Evolutionary conservation across 2,888 invertebrate species (phyloP), one percentile per base, ranked within the genome.

Genomic region (Sepioteuthis lessoniana): DNA sequence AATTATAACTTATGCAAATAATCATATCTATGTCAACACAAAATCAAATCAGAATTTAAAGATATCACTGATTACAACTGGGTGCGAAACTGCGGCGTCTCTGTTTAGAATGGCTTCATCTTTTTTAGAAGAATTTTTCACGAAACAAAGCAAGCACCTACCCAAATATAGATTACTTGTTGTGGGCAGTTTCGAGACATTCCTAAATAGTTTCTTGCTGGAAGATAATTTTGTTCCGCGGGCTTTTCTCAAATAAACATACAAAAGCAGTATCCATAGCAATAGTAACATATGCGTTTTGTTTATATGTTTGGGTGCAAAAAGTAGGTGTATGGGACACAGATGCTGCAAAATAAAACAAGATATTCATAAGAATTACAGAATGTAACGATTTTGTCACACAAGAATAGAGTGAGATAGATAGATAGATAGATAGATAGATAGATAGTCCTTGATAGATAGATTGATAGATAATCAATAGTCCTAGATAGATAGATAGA

Each of bases 271-370:
- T 76, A 76, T 76, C 76, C 76, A n/a, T n/a, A 8, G 76, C 31
- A 76, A n/a, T n/a, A n/a, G 8, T n/a, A 76, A 76, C 76, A 76
- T 76, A 31, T 76, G 76, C 19, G 76, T n/a, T 76, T 76, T 76
- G 76, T 76, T 76, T 76, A n/a, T n/a, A 76, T n/a, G 76, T 76
- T n/a, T 76, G 76, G 76, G 76, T 76, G 76, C 76, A n/a, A 76
- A 76, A 76, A 76, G n/a, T n/a, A n/a, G 31, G 76, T 76, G n/a
- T 31, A 76, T 76, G 76, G n/a, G 76, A 76, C 13, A 76, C 76
- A 76, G 76, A 76, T 76, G 76, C 76, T 76, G n/a, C n/a, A 76
- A 76, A 76, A 76, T 76, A n/a, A 76, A n/a, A 76, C 31, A 76
- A n/a, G 8, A 76, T 76, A n/a, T 76, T 21, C 25, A 55, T 21